phyloP scores from a whole-genome alignment of 1,140 invertebrate genomes.

The Sweltsa coloradensis region DNA sequence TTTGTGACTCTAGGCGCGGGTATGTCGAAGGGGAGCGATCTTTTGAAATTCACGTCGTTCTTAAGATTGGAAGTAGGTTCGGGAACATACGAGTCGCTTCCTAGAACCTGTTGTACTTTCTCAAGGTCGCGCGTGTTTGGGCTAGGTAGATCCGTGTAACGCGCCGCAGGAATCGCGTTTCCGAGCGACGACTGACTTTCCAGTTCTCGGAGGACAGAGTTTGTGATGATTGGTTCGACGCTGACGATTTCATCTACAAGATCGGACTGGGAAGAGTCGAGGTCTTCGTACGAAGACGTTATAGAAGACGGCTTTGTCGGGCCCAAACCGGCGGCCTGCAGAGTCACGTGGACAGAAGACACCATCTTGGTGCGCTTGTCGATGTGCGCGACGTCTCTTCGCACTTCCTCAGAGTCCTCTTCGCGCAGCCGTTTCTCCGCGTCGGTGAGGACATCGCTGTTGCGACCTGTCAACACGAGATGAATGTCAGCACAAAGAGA shows the following conservation, averaged over 20 bases:
- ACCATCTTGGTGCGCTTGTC: conserved; percentile 12
- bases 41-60: too few species aligned
- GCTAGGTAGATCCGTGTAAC: conserved; percentile 3
- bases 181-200: conserved; percentile 6
- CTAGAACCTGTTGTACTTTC: too few species aligned
- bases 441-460: conserved; percentile 29
- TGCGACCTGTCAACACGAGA: conserved; percentile 26
- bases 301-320: neutral
- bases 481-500: too few species aligned
- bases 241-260: neutral
- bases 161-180: neutral
- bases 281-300: neutral
- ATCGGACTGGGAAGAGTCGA: neutral
- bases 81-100: too few species aligned
- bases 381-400: conserved; percentile 3
- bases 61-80: too few species aligned
- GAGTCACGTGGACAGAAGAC: conserved; percentile 11
- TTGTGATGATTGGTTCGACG: conserved; percentile 4
- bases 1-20: too few species aligned
- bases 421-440: conserved; percentile 9
- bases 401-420: conserved; percentile 8
- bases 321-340: conserved; percentile 4
- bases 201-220: conserved; percentile 10
- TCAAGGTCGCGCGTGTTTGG: too few species aligned
- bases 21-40: too few species aligned